Conservation (phyloP, 2,888 invertebrate species). For the Apeira syringaria region DNA sequence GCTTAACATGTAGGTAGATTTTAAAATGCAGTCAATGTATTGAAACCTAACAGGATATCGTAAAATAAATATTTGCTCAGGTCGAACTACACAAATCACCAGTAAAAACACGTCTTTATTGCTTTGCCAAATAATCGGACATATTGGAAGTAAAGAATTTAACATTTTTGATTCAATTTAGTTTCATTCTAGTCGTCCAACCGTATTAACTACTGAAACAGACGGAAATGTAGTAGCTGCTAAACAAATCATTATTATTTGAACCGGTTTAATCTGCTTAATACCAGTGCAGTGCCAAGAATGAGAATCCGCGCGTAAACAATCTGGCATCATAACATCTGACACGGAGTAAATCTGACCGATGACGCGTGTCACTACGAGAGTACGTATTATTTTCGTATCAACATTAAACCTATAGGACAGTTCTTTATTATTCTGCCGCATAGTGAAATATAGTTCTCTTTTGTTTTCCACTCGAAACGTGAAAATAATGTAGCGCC, state of each 20-base stretch:
- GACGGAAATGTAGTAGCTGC: neutral
- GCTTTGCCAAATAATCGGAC: constrained; percentile 11
- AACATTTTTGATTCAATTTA: neutral
- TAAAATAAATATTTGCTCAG: constrained; percentile 15
- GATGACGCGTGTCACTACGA: too few species aligned
- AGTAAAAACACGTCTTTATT: constrained; percentile 10
- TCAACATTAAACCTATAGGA: constrained; percentile 13
- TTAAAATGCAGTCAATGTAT: too few species aligned
- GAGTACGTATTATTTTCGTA: constrained; percentile 52
- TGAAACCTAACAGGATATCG: constrained; percentile 16
- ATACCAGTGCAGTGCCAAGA: constrained; percentile 35
- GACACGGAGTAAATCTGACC: constrained; percentile 32
- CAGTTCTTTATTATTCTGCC: constrained; percentile 3
- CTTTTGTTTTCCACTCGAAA: constrained; percentile 51
- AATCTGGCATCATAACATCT: constrained; percentile 16
- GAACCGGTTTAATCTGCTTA: constrained; percentile 2
- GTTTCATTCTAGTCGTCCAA: neutral
- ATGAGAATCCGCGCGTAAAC: constrained; percentile 19
- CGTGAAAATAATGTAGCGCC: constrained; percentile 65
- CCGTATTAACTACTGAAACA: neutral
- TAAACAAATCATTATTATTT: neutral
- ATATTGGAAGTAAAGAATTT: constrained; percentile 1
- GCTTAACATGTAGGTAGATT: too few species aligned
- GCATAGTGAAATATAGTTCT: neutral
- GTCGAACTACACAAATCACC: constrained; percentile 3